Evolutionary conservation across 2,797 vertebrate genomes (phyloP).

Genomic region (Cetoscarus ocellatus): DNA sequence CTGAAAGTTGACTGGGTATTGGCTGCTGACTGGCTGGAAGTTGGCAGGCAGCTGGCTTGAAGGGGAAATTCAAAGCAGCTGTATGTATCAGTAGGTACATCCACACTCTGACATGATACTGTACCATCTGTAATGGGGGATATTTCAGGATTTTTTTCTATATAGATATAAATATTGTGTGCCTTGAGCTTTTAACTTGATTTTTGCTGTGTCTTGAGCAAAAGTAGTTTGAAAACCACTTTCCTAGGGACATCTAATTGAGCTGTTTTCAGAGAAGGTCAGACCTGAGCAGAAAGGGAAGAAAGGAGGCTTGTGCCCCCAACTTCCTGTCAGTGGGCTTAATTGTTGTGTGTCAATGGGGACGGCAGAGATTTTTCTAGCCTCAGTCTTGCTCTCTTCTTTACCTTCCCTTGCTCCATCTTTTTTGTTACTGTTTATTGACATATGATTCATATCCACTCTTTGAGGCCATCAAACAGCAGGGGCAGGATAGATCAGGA

Average conservation of each 20-base stretch:
- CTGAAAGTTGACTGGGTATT: too few species aligned
- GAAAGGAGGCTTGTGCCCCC: constrained; percentile 64
- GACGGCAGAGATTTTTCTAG: constrained; percentile 15
- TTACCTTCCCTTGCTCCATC: constrained; percentile 25
- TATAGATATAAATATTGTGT: too few species aligned
- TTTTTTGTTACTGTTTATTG: constrained; percentile 31
- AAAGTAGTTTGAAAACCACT: too few species aligned
- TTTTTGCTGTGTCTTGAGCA: too few species aligned
- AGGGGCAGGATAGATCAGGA: constrained; percentile 36
- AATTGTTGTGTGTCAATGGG: constrained; percentile 65
- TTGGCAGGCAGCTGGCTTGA: too few species aligned
- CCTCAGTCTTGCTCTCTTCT: constrained; percentile 30
- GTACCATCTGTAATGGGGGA: too few species aligned
- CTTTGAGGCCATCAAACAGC: constrained; percentile 40
- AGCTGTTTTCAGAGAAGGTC: constrained; percentile 32
- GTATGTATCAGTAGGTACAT: too few species aligned
- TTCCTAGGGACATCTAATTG: too few species aligned
- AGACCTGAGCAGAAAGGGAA: constrained; percentile 49
- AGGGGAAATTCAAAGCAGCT: too few species aligned
- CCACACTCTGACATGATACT: too few species aligned
- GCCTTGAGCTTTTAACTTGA: neutral
- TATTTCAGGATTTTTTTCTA: too few species aligned
- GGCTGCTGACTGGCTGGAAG: too few species aligned
- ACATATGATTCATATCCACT: constrained; percentile 63
- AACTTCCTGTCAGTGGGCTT: constrained; percentile 68